Percentiles rank a stretch among this genome's conserved stretches.
Evolutionary conservation across 2,888 invertebrate species (phyloP).

Genomic region (Elmis aenea): DNA sequence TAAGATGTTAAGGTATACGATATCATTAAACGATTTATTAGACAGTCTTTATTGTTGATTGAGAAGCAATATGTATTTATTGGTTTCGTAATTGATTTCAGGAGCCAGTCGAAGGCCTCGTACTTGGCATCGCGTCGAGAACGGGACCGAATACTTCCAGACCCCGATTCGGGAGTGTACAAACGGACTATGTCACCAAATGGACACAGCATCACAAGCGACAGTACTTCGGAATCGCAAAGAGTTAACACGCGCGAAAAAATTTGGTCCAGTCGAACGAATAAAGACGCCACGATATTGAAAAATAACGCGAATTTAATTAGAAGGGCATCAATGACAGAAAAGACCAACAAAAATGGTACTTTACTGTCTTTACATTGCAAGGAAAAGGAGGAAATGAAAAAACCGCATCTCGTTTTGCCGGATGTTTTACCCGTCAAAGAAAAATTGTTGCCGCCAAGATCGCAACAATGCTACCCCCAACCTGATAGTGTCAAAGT

Average conservation of each 20-base stretch:
- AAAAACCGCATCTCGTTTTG: constrained; percentile 42
- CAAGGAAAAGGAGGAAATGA: constrained; percentile 36
- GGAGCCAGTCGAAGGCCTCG: constrained; percentile 74
- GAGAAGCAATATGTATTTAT: constrained; percentile 17
- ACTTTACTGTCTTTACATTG: constrained; percentile 29
- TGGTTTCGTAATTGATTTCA: constrained; percentile 52
- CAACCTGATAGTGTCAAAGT: constrained; percentile 24
- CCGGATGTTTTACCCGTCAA: constrained; percentile 56
- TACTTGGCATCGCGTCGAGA: constrained; percentile 68
- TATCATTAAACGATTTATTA: too few species aligned
- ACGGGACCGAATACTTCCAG: constrained; percentile 59
- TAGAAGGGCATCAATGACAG: constrained; percentile 40
- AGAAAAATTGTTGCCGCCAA: constrained; percentile 45
- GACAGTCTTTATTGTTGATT: too few species aligned
- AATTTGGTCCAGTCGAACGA: constrained; percentile 32
- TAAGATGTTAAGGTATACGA: too few species aligned
- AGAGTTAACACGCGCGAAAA: constrained; percentile 34
- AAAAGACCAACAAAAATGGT: constrained; percentile 32
- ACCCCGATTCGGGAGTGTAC: constrained; percentile 70
- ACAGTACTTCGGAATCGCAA: constrained; percentile 30
- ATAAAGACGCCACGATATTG: constrained; percentile 23
- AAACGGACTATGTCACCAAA: constrained; percentile 69
- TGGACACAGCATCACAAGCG: constrained; percentile 38
- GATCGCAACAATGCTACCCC: constrained; percentile 35
- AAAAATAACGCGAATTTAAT: constrained; percentile 35